Base-by-base conservation (phyloP, 2,113 vertebrate genomes). In the Leucoraja erinaceus region DNA sequence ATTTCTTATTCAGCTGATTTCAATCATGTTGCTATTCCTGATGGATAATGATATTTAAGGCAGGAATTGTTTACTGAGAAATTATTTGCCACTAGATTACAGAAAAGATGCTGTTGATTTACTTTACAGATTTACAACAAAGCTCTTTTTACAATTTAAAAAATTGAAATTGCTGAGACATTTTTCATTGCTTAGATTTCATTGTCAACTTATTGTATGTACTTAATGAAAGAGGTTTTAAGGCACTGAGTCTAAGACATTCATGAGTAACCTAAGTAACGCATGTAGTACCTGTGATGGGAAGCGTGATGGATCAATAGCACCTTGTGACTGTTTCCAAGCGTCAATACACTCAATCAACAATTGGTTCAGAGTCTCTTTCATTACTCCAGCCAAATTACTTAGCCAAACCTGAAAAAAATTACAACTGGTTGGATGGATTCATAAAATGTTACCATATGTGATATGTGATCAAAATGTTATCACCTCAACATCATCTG, bases 401-500 rank as follows among this genome's bases (percentile, higher is more conserved):
- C 96, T 97, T 47, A 99, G 95, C 98, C 99, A 99, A 28, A 96
- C 96, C 98, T 99, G 77, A 28, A 93, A 70, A 94, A 93, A 61
- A 95, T 93, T 0, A 93, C 93, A 38, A 22, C 16, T 16, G 47
- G 93, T 70, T 94, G 90, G n/a, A 93, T 0, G 28, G 38, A 31
- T 16, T 94, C 74, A 25, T 70, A 12, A 59, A 61, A 94, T 5
- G 93, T 25, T 0, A 12, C 68, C 72, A 25, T 94, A 93, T 33
- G n/a, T 78, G 14, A 31, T n/a, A 81, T 31, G 61, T 5, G 14
- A 75, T 28, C 28, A 93, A 66, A 93, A 63, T 54, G n/a, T 74
- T 93, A 94, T 95, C 95, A 99, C 99, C 97, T 99, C 98, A 94
- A 99, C 99, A 76, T 98, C 96, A 94, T 95, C 97, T 94, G 97